These are phyloP conservation scores for Lydus trimaculatus DNA, from an alignment of 2,888 invertebrate genomes.

Conservation along the genomic window DNA sequence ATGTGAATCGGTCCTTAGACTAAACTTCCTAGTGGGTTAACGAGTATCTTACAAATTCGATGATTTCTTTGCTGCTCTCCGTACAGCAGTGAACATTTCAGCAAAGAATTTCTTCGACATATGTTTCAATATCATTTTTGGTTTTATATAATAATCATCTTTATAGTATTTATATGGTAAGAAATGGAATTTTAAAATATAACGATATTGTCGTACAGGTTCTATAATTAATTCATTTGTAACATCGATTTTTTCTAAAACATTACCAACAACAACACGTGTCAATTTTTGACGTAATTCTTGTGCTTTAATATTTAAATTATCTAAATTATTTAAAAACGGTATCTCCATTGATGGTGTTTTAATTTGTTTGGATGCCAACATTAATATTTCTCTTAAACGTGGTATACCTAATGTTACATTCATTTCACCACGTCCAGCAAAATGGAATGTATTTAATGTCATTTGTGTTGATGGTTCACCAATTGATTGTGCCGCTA, in stretches of 20 bases:
- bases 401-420: conserved; percentile 99
- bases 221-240: conserved; percentile 63
- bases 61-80: conserved; percentile 66
- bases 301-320: conserved; percentile 68
- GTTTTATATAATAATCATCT: conserved; percentile 74
- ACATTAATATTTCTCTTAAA: conserved; percentile 95
- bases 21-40: too few species aligned
- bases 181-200: conserved; percentile 75
- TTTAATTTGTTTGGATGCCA: conserved; percentile 89
- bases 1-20: too few species aligned
- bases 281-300: conserved; percentile 76
- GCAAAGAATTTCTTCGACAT: conserved; percentile 77
- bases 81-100: conserved; percentile 70
- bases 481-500: conserved; percentile 98
- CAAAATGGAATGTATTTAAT: conserved; percentile 99
- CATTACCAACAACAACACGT: conserved; percentile 79
- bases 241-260: conserved; percentile 76
- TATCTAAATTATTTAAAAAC: conserved; percentile 63
- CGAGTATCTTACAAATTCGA: conserved; percentile 61
- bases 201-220: conserved; percentile 66
- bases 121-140: conserved; percentile 72
- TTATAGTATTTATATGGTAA: conserved; percentile 78
- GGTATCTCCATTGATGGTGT: conserved; percentile 98
- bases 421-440: conserved; percentile 99
- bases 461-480: conserved; percentile 99